Conservation (phyloP, 1,140 invertebrate species). For the Drosophila equinoxialis region DNA sequence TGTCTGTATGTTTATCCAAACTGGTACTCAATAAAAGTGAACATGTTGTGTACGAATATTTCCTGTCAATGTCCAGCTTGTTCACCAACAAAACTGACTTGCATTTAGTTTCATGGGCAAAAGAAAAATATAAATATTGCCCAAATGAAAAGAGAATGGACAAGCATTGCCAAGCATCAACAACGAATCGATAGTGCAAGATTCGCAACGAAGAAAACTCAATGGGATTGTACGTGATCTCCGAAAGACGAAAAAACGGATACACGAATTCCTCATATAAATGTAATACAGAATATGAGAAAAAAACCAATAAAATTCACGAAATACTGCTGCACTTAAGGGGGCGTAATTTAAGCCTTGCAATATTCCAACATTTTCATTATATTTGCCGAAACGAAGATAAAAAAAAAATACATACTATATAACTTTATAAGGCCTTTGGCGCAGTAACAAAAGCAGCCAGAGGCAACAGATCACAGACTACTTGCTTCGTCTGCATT, state of each 20-base stretch:
- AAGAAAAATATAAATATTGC: conserved; percentile 32
- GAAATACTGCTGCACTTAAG: conserved; percentile 34
- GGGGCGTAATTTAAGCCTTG: conserved; percentile 18
- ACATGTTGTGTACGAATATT: conserved; percentile 22
- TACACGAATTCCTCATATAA: neutral
- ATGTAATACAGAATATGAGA: conserved; percentile 34
- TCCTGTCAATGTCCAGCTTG: conserved; percentile 33
- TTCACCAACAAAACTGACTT: conserved; percentile 42
- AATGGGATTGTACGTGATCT: neutral
- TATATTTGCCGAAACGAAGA: conserved; percentile 55
- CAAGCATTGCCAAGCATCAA: conserved; percentile 30
- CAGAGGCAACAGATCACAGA: conserved; percentile 27
- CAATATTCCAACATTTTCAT: conserved; percentile 42
- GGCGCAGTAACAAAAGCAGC: neutral
- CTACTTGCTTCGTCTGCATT: neutral
- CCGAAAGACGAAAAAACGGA: neutral
- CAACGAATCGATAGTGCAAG: conserved; percentile 25
- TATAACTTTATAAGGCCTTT: conserved; percentile 62
- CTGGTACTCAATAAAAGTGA: conserved; percentile 54
- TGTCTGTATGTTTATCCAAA: conserved; percentile 41
- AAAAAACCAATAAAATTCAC: conserved; percentile 7
- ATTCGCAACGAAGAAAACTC: neutral
- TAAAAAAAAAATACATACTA: conserved; percentile 40
- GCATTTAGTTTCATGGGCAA: conserved; percentile 14
- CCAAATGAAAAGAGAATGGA: conserved; percentile 19